Conservation (phyloP, 2,888 invertebrate genomes). For the Drosophila kanekoi region DNA sequence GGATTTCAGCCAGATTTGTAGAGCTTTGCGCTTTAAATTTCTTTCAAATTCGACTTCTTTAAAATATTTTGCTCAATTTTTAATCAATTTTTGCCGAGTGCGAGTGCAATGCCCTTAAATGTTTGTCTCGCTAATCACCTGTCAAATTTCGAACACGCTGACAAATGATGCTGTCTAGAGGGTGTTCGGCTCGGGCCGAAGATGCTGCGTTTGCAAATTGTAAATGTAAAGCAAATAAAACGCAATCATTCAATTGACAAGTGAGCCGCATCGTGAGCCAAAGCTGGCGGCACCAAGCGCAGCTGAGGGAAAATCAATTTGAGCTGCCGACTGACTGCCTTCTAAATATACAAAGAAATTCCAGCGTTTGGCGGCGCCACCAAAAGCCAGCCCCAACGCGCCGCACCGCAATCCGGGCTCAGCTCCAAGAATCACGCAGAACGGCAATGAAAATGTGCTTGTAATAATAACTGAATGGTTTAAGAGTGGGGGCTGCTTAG, state of each 20-base stretch:
- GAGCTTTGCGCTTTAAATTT: no score
- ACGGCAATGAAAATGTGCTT: slow-evolving; percentile 78
- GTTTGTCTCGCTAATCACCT: slow-evolving; percentile 76
- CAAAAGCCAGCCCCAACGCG: slow-evolving; percentile 25
- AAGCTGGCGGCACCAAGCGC: slow-evolving; percentile 38
- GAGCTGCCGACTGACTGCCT: slow-evolving; percentile 33
- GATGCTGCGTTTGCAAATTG: slow-evolving; percentile 43
- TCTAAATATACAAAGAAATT: slow-evolving; percentile 57
- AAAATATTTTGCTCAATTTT: not conserved
- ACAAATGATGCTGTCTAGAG: slow-evolving; percentile 67
- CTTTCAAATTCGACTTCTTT: not conserved
- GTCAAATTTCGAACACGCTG: slow-evolving; percentile 77
- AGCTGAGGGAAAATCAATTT: slow-evolving; percentile 72
- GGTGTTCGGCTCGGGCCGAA: slow-evolving; percentile 1
- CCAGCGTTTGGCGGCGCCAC: slow-evolving; percentile 66
- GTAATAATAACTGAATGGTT: slow-evolving; percentile 71
- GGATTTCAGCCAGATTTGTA: no score
- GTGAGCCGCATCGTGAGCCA: slow-evolving; percentile 53
- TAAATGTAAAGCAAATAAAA: slow-evolving; percentile 74
- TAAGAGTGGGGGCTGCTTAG: not conserved
- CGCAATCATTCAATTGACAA: slow-evolving; percentile 81
- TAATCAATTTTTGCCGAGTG: not conserved
- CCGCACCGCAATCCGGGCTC: not conserved
- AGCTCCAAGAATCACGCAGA: slow-evolving; percentile 31
- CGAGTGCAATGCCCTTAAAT: slow-evolving; percentile 37